These are phyloP conservation scores for Bhutanitis thaidina DNA, from an alignment of 2,888 invertebrate genomes.

Conservation along the genomic window DNA sequence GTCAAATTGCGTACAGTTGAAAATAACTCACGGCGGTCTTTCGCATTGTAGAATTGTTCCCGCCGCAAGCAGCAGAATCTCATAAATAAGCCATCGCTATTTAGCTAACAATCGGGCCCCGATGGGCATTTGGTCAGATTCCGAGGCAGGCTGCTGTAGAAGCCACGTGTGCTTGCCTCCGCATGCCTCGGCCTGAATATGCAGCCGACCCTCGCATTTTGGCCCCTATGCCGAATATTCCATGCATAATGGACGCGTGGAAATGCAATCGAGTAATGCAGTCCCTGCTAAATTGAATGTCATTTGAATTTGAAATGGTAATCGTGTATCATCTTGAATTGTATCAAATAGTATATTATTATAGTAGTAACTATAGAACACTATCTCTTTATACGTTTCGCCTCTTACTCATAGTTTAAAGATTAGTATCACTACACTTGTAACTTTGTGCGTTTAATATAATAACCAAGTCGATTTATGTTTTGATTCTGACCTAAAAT, in stretches of 20 bases:
- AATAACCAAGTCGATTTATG: too few relatives aligned
- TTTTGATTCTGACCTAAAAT: too few relatives aligned
- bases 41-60: conserved; percentile 37
- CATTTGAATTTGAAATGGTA: conserved; percentile 30
- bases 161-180: conserved; percentile 70
- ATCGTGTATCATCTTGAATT: conserved; percentile 19
- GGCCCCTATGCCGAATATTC: conserved; percentile 73
- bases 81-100: conserved; percentile 73
- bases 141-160: conserved; percentile 64
- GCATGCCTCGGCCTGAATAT: conserved; percentile 70
- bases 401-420: too few relatives aligned
- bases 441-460: too few relatives aligned
- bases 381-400: too few relatives aligned
- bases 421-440: too few relatives aligned
- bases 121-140: conserved; percentile 78
- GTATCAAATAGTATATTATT: too few relatives aligned
- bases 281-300: conserved; percentile 44
- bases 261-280: conserved; percentile 57
- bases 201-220: conserved; percentile 59
- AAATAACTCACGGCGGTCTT: conserved; percentile 40
- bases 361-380: too few relatives aligned
- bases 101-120: conserved; percentile 69
- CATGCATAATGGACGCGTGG: conserved; percentile 60
- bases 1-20: conserved; percentile 22
- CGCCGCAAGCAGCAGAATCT: conserved; percentile 42